A percentile compares a stretch with the other conserved stretches of the same genome.
Conservation (phyloP, 37 sponge, comb jelly and placozoan species). For the Axinella damicornis region DNA sequence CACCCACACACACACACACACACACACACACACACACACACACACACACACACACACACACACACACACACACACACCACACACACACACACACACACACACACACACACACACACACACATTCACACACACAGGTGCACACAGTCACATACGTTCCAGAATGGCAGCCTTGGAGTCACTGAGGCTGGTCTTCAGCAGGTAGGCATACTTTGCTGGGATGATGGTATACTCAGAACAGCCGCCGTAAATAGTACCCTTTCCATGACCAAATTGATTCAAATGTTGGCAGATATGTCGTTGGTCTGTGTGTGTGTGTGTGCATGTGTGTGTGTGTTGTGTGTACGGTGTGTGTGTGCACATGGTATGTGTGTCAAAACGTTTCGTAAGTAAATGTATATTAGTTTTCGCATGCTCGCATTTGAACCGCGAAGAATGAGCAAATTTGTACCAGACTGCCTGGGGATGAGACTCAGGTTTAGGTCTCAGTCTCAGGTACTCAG, state of each 20-base stretch:
- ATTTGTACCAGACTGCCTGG: no score
- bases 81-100: background rate
- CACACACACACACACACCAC: slow-evolving; percentile 16
- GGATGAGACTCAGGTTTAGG: no score
- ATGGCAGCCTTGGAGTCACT: slow-evolving; percentile 78
- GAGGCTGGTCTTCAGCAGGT: slow-evolving; percentile 77
- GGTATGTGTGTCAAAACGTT: no score
- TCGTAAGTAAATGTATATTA: background rate
- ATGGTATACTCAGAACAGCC: slow-evolving; percentile 91
- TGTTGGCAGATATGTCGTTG: slow-evolving; percentile 90
- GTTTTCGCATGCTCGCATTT: background rate
- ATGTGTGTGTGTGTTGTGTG: background rate
- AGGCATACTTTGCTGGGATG: slow-evolving; percentile 85
- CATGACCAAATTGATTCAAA: slow-evolving; percentile 91
- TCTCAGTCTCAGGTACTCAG: no score
- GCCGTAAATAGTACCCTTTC: slow-evolving; percentile 90
- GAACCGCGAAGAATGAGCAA: no score
- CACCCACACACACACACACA: background rate
- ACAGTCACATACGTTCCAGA: slow-evolving; percentile 77
- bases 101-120: no score
- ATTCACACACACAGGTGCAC: slow-evolving; percentile 8
- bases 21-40: background rate
- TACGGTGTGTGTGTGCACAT: background rate
- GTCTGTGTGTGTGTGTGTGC: slow-evolving; percentile 39
- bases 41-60: slow-evolving; percentile 5